These are phyloP conservation scores for Pelochelys cantorii DNA, from an alignment of 2,797 vertebrate species.

Conservation along the genomic window DNA sequence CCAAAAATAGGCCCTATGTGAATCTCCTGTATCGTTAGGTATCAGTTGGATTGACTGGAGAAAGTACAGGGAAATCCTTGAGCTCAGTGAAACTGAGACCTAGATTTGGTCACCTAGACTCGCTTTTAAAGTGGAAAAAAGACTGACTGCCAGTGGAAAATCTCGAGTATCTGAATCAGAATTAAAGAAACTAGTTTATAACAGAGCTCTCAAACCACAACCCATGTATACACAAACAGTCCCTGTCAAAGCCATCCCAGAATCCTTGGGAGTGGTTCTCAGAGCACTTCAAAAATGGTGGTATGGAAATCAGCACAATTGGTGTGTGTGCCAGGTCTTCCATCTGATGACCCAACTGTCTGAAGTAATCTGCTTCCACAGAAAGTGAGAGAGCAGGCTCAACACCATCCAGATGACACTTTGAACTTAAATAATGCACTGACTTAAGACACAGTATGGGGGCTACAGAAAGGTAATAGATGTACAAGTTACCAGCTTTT, in stretches of 20 bases:
- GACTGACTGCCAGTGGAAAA: background rate
- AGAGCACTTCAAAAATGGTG: background rate
- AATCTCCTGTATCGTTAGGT: background rate
- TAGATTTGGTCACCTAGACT: background rate
- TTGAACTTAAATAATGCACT: background rate
- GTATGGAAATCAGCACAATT: slow-evolving; percentile 16
- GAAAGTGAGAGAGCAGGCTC: slow-evolving; percentile 3
- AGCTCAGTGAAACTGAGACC: background rate
- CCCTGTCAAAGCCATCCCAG: background rate
- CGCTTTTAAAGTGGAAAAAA: background rate
- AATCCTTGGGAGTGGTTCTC: background rate
- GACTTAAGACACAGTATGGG: background rate
- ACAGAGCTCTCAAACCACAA: background rate
- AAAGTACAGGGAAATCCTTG: background rate
- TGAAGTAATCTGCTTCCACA: background rate
- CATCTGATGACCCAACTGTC: background rate
- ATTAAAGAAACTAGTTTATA: background rate
- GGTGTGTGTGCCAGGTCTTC: slow-evolving; percentile 1
- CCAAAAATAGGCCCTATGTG: background rate
- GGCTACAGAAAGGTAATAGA: background rate
- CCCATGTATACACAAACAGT: rapidly evolving
- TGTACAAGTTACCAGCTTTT: no score
- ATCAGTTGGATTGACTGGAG: background rate
- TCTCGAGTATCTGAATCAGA: background rate
- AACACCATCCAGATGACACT: background rate